phyloP scores from a whole-genome alignment of 2,113 vertebrate genomes.

The human (Homo sapiens) region DNA sequence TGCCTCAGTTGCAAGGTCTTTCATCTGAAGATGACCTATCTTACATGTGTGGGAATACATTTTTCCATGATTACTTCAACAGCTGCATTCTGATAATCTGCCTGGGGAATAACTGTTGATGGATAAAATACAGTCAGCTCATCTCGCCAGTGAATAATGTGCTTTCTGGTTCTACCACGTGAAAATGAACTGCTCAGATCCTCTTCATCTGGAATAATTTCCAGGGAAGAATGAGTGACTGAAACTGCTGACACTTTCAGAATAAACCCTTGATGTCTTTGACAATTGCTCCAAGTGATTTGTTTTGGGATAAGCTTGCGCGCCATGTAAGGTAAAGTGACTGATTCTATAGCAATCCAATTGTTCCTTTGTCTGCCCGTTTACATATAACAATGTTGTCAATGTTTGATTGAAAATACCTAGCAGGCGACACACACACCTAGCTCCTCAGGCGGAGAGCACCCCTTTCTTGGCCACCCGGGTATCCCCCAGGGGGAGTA shows the following conservation, averaged over 20 bases:
- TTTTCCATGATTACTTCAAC: slow-evolving; percentile 70
- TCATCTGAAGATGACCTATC: slow-evolving; percentile 61
- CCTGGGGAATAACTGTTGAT: slow-evolving; percentile 72
- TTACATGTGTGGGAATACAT: slow-evolving; percentile 49
- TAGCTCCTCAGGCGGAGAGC: neutral
- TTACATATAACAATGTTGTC: neutral
- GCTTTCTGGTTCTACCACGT: slow-evolving; percentile 55
- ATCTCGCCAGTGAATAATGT: slow-evolving; percentile 36
- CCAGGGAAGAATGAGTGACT: slow-evolving; percentile 42
- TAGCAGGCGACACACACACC: too few species aligned
- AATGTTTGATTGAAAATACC: neutral
- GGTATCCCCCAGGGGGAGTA: neutral
- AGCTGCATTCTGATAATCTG: slow-evolving; percentile 78
- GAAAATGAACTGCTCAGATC: slow-evolving; percentile 19
- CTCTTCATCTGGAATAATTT: slow-evolving; percentile 52
- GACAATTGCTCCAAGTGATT: slow-evolving; percentile 15
- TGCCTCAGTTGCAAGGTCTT: slow-evolving; percentile 54
- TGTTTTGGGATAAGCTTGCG: slow-evolving; percentile 27
- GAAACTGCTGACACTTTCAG: slow-evolving; percentile 14
- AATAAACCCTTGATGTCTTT: slow-evolving; percentile 13
- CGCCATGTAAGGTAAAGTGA: slow-evolving; percentile 15
- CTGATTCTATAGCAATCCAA: neutral
- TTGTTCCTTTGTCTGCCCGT: neutral
- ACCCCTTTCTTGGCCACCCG: neutral
- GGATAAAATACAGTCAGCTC: slow-evolving; percentile 65